Percentiles rank a stretch among this genome's conserved stretches.
phyloP scores from a whole-genome alignment of 1,140 invertebrate species.

The Drosophila bocqueti region DNA sequence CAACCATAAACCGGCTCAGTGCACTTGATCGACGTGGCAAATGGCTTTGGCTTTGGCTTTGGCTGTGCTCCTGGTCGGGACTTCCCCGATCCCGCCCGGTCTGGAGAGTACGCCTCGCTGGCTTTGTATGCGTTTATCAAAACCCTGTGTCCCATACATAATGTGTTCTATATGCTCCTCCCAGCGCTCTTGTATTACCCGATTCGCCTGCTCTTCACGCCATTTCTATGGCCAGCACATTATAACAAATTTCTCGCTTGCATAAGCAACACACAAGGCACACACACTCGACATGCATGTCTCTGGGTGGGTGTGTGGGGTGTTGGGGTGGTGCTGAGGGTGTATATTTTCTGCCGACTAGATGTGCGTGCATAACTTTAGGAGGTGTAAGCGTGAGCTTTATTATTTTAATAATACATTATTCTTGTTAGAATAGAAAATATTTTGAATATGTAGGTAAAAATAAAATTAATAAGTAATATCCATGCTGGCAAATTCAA shows the following conservation, averaged over 20 bases:
- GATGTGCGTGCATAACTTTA: slow-evolving; percentile 6
- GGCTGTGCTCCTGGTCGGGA: slow-evolving; percentile 1
- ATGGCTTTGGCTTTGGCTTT: slow-evolving; percentile 61
- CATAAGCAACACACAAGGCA: slow-evolving; percentile 66
- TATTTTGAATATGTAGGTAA: background rate
- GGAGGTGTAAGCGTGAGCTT: slow-evolving; percentile 42
- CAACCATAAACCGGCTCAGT: slow-evolving; percentile 77
- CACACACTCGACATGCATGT: slow-evolving; percentile 57
- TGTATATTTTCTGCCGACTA: slow-evolving; percentile 4
- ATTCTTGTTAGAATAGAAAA: background rate
- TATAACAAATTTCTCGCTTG: slow-evolving; percentile 83
- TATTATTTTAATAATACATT: background rate
- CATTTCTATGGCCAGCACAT: slow-evolving; percentile 70
- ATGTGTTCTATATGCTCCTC: slow-evolving; percentile 48
- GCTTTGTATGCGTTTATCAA: slow-evolving; percentile 78
- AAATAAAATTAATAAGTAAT: background rate
- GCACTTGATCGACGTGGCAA: slow-evolving; percentile 79
- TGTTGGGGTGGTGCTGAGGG: slow-evolving; percentile 9
- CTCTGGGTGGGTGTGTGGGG: slow-evolving; percentile 9
- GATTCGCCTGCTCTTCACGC: slow-evolving; percentile 41
- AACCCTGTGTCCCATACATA: slow-evolving; percentile 61
- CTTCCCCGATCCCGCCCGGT: background rate
- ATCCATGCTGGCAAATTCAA: background rate
- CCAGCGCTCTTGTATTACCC: slow-evolving; percentile 1
- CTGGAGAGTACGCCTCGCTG: slow-evolving; percentile 66